Percentiles rank a stretch among this genome's conserved stretches.
These are phyloP conservation scores for Sinocyclocheilus maitianheensis DNA, from an alignment of 2,113 vertebrate species.

Conservation along the genomic window DNA sequence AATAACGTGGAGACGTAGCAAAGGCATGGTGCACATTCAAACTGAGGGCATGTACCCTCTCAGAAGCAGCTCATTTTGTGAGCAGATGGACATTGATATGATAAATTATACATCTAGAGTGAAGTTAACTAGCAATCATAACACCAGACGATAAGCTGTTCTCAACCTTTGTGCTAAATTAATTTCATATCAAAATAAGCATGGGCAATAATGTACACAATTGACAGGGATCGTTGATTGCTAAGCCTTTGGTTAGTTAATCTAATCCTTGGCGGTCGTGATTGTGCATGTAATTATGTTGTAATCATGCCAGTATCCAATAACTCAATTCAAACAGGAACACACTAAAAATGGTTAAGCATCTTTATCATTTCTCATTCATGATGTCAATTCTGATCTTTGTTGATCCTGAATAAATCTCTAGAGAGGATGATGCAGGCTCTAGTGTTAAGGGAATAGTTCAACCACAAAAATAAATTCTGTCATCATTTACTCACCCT, in stretches of 20 bases:
- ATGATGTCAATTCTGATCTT: slow-evolving; percentile 21
- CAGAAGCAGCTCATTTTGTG: not conserved
- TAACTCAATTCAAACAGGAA: slow-evolving; percentile 35
- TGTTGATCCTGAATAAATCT: slow-evolving; percentile 17
- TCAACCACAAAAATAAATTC: not conserved
- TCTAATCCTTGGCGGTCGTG: slow-evolving; percentile 47
- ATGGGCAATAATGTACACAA: slow-evolving; percentile 49
- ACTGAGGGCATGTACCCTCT: not conserved
- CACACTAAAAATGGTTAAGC: slow-evolving; percentile 21
- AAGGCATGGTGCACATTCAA: not conserved
- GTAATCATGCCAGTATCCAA: slow-evolving; percentile 47
- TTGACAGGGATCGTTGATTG: slow-evolving; percentile 47
- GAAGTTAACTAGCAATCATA: slow-evolving; percentile 40
- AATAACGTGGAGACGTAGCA: not conserved
- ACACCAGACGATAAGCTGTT: slow-evolving; percentile 29
- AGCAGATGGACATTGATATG: slow-evolving; percentile 18
- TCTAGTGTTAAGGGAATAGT: not conserved
- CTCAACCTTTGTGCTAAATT: slow-evolving; percentile 47
- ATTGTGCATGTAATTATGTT: slow-evolving; percentile 50
- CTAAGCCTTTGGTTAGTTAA: slow-evolving; percentile 52
- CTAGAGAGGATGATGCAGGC: not conserved
- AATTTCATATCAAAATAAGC: slow-evolving; percentile 39
- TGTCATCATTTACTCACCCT: not conserved
- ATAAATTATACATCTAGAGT: slow-evolving; percentile 23
- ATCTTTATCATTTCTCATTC: slow-evolving; percentile 43